phyloP scores from a whole-genome alignment of 2,113 vertebrate genomes.

The Oryzias javanicus region DNA sequence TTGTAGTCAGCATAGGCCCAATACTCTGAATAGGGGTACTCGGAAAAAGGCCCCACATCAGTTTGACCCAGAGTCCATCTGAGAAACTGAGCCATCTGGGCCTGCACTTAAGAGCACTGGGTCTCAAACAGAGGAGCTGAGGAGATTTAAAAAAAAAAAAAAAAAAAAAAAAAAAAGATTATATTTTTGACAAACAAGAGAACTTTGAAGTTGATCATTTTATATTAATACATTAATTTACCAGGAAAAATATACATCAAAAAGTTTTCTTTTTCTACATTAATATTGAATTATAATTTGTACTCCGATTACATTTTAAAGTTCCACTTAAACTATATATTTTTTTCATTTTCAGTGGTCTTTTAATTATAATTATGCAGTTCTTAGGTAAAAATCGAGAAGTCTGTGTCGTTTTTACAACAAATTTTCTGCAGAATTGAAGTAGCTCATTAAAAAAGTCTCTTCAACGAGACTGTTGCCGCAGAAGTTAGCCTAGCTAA shows the following conservation, averaged over 20 bases:
- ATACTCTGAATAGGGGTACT: slow-evolving; percentile 78
- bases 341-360: no score
- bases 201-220: not conserved
- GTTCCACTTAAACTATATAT: not conserved
- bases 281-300: not conserved
- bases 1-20: slow-evolving; percentile 99
- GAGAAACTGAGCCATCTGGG: slow-evolving; percentile 84
- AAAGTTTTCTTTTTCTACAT: slow-evolving; percentile 11
- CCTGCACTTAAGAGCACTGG: slow-evolving; percentile 83
- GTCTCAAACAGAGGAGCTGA: slow-evolving; percentile 94
- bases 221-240: not conserved
- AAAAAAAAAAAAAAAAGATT: not conserved
- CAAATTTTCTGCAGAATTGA: no score
- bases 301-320: slow-evolving; percentile 24
- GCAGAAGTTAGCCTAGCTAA: no score
- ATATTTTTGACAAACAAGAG: not conserved
- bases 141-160: no score
- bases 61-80: slow-evolving; percentile 76
- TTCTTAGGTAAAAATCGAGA: no score
- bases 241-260: not conserved
- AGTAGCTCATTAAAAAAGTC: no score
- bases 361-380: no score
- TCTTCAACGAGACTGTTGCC: no score
- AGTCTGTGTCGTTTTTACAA: no score
- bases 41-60: slow-evolving; percentile 77